Evolutionary conservation across 2,797 vertebrate species (phyloP), one percentile per base, ranked within the genome.

Genomic region (Acanthopagrus latus): DNA sequence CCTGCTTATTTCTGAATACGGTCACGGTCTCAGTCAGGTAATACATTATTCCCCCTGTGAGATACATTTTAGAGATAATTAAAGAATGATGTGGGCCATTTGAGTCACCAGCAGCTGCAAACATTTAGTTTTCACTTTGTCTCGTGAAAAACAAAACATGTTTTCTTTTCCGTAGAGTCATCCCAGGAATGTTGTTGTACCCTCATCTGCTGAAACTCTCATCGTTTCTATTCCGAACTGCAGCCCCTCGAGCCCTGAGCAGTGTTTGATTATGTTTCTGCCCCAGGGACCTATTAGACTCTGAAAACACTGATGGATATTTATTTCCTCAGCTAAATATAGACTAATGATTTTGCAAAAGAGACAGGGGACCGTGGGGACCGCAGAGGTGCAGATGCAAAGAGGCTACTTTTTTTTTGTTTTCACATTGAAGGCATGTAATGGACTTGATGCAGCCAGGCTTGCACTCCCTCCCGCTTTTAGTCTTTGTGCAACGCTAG

Each of bases 121-220:
- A 62, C 16, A 16, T 59, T 60, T 63, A 0, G 57, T 79, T 77
- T 66, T 38, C 44, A 62, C 58, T 68, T 70, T 21, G 38, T 64
- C 25, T 44, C 46, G 52, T 44, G 17, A 27, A 81, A 74, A 74
- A 64, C 5, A 17, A 14, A 60, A 64, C 13, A 62, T 73, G 56
- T 82, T 86, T 74, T 81, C 51, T 71, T 60, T 80, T n/a, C 14
- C 41, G 47, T 1, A 1, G 27, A 85, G 71, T 63, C 68, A 52
- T 80, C 10, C 11, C 41, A 84, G 85, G 85, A 89, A 88, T 87
- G 86, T 86, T 82, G 55, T 68, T 57, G 50, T 48, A 7, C 51
- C 54, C 57, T 55, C 44, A 8, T 70, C 63, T 64, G 57, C 55
- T 79, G 14, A 71, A 65, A 82, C 52, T 74, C 78, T 71, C 73